Conservation (phyloP, 2,797 vertebrate species). For the Pangasius djambal region DNA sequence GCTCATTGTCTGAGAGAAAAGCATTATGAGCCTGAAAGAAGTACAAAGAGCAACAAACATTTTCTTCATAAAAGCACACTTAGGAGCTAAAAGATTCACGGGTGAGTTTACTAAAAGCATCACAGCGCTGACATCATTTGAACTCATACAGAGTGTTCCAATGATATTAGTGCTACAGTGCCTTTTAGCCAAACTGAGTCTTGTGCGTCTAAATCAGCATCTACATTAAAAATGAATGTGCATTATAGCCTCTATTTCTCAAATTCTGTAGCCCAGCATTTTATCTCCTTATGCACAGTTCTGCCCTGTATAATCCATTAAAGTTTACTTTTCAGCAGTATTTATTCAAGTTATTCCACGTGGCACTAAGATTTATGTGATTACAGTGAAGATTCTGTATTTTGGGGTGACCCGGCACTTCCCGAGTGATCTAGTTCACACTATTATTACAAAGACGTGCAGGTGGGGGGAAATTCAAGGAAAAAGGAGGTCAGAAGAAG, state of each 20-base stretch:
- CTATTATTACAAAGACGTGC: constrained; percentile 42
- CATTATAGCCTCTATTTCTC: constrained; percentile 10
- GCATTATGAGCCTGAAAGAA: constrained; percentile 12
- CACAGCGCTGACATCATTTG: neutral
- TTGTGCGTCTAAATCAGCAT: neutral
- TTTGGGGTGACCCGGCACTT: constrained; percentile 28
- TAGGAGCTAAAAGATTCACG: neutral
- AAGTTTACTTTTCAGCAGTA: constrained; percentile 21
- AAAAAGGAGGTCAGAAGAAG: constrained; percentile 50
- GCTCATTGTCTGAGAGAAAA: neutral
- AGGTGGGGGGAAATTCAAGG: constrained; percentile 16
- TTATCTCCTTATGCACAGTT: neutral
- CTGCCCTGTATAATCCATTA: neutral
- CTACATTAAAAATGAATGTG: constrained; percentile 30
- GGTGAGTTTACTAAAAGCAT: constrained; percentile 23
- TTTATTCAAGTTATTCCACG: constrained; percentile 18
- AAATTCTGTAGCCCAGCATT: neutral
- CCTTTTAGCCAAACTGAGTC: neutral
- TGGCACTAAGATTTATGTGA: constrained; percentile 36
- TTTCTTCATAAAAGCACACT: constrained; percentile 35
- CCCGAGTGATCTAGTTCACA: constrained; percentile 44
- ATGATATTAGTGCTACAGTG: constrained; percentile 26
- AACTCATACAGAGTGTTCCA: neutral
- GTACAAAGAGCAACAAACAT: constrained; percentile 2
- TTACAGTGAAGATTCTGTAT: constrained; percentile 29